Conservation (phyloP, 2,797 vertebrate species). For the Poecilia gillii region DNA sequence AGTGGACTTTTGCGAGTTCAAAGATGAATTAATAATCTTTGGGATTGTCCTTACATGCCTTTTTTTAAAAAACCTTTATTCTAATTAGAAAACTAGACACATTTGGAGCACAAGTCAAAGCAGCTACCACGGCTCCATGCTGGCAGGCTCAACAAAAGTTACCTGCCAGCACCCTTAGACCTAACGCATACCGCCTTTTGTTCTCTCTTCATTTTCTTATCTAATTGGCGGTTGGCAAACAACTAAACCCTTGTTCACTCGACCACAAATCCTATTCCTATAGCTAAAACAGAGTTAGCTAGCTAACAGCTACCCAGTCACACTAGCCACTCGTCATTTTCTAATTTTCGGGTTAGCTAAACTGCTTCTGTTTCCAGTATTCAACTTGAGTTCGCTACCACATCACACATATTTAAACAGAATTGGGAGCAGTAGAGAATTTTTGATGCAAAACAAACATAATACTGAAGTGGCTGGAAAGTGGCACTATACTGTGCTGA, state of each 20-base stretch:
- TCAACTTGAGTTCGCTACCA: background rate
- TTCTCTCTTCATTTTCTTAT: background rate
- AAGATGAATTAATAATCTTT: slow-evolving; percentile 20
- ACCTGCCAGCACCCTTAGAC: background rate
- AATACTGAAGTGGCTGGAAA: slow-evolving; percentile 66
- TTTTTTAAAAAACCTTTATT: background rate
- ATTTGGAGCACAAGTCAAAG: slow-evolving; percentile 11
- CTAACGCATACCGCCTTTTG: background rate
- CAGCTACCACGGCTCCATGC: background rate
- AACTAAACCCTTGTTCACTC: background rate
- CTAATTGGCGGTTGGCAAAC: too few relatives aligned
- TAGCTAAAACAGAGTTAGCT: background rate
- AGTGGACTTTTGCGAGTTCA: background rate
- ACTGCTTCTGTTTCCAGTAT: background rate
- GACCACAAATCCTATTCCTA: background rate
- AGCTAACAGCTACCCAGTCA: too few relatives aligned
- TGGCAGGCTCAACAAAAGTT: background rate
- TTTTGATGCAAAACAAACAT: slow-evolving; percentile 75
- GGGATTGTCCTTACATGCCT: slow-evolving; percentile 4
- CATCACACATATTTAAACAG: slow-evolving; percentile 7
- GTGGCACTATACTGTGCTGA: slow-evolving; percentile 30
- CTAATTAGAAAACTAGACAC: background rate
- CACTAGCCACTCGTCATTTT: background rate
- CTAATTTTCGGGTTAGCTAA: background rate
- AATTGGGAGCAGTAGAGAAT: slow-evolving; percentile 34